Evolutionary conservation across 2,888 invertebrate species (phyloP).

Genomic region (Adineta ricciae): DNA sequence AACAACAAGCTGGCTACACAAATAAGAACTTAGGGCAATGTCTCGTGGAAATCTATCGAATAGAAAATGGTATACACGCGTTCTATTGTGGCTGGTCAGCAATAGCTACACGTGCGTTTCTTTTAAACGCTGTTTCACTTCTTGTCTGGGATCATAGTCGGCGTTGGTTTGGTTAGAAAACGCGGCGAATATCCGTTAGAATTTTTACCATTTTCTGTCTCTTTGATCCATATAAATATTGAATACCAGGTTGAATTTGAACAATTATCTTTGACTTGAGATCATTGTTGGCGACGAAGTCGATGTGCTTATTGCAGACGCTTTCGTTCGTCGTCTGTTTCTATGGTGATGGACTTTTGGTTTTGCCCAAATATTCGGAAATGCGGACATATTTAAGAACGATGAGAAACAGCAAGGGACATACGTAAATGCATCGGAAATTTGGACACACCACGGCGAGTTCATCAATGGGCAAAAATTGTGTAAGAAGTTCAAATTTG

Average conservation of each 20-base stretch:
- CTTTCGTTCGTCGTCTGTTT: background rate
- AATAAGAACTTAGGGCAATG: background rate
- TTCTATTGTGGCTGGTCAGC: conserved; percentile 9
- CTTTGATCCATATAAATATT: background rate
- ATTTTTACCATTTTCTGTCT: no score
- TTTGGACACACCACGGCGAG: background rate
- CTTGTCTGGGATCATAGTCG: background rate
- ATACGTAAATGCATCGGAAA: conserved; percentile 1
- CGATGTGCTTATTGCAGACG: background rate
- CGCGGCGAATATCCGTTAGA: no score
- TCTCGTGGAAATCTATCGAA: background rate
- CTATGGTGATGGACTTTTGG: background rate
- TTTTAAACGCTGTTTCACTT: conserved; percentile 14
- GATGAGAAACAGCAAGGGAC: conserved; percentile 19
- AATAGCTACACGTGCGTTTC: background rate
- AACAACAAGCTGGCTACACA: conserved; percentile 7
- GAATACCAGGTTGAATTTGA: background rate
- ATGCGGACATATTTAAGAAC: background rate
- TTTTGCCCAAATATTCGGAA: background rate
- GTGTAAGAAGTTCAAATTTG: background rate
- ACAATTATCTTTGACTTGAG: background rate
- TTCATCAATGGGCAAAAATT: background rate
- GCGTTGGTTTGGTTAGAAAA: background rate
- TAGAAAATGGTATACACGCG: background rate
- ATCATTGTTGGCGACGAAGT: background rate